Conservation (phyloP, 2,797 vertebrate species). For the Syndactyla subalaris region DNA sequence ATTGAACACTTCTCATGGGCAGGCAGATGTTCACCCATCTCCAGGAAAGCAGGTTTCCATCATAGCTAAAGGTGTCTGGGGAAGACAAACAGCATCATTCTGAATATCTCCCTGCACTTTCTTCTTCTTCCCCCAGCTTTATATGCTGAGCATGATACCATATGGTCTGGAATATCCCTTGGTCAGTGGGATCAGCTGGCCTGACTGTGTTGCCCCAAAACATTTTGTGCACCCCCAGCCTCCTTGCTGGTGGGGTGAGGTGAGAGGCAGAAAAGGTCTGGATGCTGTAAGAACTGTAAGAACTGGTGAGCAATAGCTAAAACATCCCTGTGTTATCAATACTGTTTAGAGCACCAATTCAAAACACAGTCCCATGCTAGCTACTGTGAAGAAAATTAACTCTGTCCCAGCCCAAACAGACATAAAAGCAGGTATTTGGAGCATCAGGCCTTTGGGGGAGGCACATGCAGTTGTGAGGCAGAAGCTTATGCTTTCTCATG, state of each 20-base stretch:
- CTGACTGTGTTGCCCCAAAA: background rate
- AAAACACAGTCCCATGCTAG: background rate
- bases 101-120: background rate
- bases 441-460: background rate
- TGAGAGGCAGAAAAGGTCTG: background rate
- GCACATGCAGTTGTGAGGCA: accelerated
- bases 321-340: background rate
- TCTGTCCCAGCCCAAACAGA: background rate
- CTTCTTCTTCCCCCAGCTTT: background rate
- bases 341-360: background rate
- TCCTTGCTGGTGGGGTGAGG: accelerated
- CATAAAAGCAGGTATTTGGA: background rate
- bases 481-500: background rate
- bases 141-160: background rate
- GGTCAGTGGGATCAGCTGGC: background rate
- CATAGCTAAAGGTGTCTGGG: too few relatives aligned
- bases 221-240: background rate
- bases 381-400: background rate
- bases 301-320: background rate
- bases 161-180: background rate
- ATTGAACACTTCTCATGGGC: background rate
- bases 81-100: background rate
- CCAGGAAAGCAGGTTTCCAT: background rate
- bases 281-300: background rate
- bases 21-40: background rate